Percentiles rank a stretch among this genome's conserved stretches.
Evolutionary conservation across 1,140 invertebrate species (phyloP).

Genomic region (Pogonus chalceus): DNA sequence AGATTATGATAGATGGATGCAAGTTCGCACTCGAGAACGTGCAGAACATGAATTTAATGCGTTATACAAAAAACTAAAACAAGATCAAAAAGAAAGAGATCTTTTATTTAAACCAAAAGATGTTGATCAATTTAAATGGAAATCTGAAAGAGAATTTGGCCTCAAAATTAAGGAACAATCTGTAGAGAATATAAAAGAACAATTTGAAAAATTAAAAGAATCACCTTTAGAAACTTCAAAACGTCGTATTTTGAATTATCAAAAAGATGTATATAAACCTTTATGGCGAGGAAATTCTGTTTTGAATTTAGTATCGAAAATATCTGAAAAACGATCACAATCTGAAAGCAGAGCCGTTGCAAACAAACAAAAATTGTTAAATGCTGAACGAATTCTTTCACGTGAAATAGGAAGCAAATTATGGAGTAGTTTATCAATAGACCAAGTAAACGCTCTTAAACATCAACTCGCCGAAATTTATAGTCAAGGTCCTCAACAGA

Average conservation of each 20-base stretch:
- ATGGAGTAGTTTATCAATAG: slow-evolving; percentile 74
- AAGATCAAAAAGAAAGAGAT: slow-evolving; percentile 71
- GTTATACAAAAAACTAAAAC: slow-evolving; percentile 66
- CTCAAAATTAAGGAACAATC: slow-evolving; percentile 75
- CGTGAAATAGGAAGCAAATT: slow-evolving; percentile 59
- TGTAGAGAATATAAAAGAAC: slow-evolving; percentile 70
- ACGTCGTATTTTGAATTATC: slow-evolving; percentile 37
- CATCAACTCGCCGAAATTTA: slow-evolving; percentile 76
- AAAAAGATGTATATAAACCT: slow-evolving; percentile 64
- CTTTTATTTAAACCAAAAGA: slow-evolving; percentile 70
- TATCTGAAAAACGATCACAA: slow-evolving; percentile 42
- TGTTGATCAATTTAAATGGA: slow-evolving; percentile 58
- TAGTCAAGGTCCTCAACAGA: slow-evolving; percentile 31
- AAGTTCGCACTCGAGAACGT: slow-evolving; percentile 63
- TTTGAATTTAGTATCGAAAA: slow-evolving; percentile 58
- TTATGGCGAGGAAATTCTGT: slow-evolving; percentile 76
- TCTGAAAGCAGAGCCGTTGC: slow-evolving; percentile 24
- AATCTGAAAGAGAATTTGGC: slow-evolving; percentile 59
- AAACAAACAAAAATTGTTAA: slow-evolving; percentile 20
- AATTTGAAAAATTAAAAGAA: slow-evolving; percentile 49
- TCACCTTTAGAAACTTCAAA: slow-evolving; percentile 29
- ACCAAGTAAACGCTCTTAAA: slow-evolving; percentile 73
- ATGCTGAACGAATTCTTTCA: slow-evolving; percentile 32
- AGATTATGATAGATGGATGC: slow-evolving; percentile 79
- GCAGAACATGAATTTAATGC: slow-evolving; percentile 71